Base-by-base conservation (phyloP, 2,113 vertebrate genomes). In the Tyrannus savana region DNA sequence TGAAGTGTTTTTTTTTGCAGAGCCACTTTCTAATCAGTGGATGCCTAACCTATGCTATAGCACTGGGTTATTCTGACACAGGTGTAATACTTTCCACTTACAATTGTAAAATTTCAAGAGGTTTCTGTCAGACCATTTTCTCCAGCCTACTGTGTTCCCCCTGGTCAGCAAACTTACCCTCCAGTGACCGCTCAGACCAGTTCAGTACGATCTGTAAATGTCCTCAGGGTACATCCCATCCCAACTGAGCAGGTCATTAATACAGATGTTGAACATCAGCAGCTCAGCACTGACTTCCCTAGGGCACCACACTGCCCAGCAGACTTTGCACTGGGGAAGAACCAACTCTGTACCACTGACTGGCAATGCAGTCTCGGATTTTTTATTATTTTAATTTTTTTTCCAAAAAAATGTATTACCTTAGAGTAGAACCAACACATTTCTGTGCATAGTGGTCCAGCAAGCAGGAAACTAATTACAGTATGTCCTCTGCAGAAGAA, bases 231-330 rank as follows among this genome's bases (percentile, higher is more conserved):
- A 72, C 1, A 0, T 8, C 42, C 52, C 52, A 84, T 14, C 17
- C n/a, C 44, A 60, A 12, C 0, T n/a, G 37, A 60, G 6, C 27
- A 24, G 0, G 1, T 46, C 52, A 50, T 9, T 55, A 62, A 28
- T 9, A 35, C 6, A 42, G n/a, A 50, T 14, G 12, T 22, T 39
- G 55, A 62, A 42, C 28, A 24, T 2, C 9, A 62, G 3, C 33
- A 81, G 22, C 5, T 9, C 68, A 49, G 14, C 1, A 0, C 0
- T 13, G 59, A 84, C 31, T 37, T 31, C n/a, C 42, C 16, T 1
- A 4, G n/a, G 31, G 49, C n/a, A 41, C 23, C 17, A n/a, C 2
- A n/a, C 10, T 31, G 75, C 30, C 19, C 3, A 8, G 12, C 0
- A 11, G n/a, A 10, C 59, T 53, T 14, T 2, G 33, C 25, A 55